phyloP scores from a whole-genome alignment of 1,140 invertebrate genomes.

The Zophobas morio region DNA sequence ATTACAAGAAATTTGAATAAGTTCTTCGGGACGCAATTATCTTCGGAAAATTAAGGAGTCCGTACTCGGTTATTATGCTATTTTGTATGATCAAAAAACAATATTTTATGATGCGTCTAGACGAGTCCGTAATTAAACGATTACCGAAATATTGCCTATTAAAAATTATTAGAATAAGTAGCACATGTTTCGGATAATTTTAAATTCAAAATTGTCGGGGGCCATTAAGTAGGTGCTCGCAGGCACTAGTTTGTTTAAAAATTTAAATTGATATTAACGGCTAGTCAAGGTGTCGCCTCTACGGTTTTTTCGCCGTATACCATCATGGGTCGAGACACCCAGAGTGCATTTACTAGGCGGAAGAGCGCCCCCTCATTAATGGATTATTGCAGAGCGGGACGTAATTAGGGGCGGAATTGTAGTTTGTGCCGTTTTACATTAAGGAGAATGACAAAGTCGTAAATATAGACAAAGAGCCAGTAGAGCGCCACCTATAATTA shows the following conservation, averaged over 20 bases:
- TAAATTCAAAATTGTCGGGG: conserved; percentile 37
- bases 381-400: conserved; percentile 6
- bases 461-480: conserved; percentile 29
- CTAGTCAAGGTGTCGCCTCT: conserved; percentile 8
- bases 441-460: conserved; percentile 36
- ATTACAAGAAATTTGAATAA: conserved; percentile 40
- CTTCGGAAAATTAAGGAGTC: conserved; percentile 29
- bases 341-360: conserved; percentile 8
- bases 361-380: conserved; percentile 32
- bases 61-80: conserved; percentile 38
- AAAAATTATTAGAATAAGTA: conserved; percentile 51
- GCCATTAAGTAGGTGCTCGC: conserved; percentile 21
- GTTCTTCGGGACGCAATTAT: conserved; percentile 42
- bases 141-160: conserved; percentile 37
- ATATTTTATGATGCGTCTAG: conserved; percentile 48
- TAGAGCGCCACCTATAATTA: conserved; percentile 34
- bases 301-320: neutral
- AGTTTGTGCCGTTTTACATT: conserved; percentile 28
- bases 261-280: conserved; percentile 46
- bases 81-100: conserved; percentile 43
- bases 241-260: conserved; percentile 47
- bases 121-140: conserved; percentile 46
- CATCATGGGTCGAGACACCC: neutral
- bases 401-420: conserved; percentile 29
- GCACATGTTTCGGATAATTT: conserved; percentile 45